Evolutionary conservation across 2,888 invertebrate species (phyloP).

Genomic region (Lamellibrachia satsuma): DNA sequence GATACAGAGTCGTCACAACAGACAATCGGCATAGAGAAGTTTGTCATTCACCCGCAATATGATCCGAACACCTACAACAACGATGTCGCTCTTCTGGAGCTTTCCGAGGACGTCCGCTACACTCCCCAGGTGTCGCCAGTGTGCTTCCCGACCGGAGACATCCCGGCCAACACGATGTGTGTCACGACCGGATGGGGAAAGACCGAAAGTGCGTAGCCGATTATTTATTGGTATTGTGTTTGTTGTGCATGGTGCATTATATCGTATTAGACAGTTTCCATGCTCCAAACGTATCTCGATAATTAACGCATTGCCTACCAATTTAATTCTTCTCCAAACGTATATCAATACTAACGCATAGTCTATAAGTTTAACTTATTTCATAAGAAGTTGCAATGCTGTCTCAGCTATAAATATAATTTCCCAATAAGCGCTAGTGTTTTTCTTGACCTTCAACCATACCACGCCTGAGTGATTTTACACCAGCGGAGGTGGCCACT

Average conservation of each 20-base stretch:
- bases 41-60: not conserved
- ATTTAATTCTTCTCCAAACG: no score
- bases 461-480: no score
- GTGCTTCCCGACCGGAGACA: conserved; percentile 74
- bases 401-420: no score
- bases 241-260: not conserved
- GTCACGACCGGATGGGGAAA: conserved; percentile 79
- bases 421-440: no score
- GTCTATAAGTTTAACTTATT: no score
- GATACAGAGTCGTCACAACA: not conserved
- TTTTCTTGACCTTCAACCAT: no score
- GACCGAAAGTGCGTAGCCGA: not conserved
- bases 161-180: conserved; percentile 66
- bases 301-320: no score
- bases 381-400: no score
- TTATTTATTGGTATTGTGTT: not conserved
- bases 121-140: conserved; percentile 77
- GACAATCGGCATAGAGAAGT: not conserved
- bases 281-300: no score
- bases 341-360: no score
- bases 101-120: conserved; percentile 72
- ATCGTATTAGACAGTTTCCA: no score
- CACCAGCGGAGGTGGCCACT: no score
- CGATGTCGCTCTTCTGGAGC: conserved; percentile 78
- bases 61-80: conserved; percentile 53